A percentile compares a stretch with the other conserved stretches of the same genome.
phyloP scores from a whole-genome alignment of 2,888 invertebrate genomes.

The Dryobotodes eremita region DNA sequence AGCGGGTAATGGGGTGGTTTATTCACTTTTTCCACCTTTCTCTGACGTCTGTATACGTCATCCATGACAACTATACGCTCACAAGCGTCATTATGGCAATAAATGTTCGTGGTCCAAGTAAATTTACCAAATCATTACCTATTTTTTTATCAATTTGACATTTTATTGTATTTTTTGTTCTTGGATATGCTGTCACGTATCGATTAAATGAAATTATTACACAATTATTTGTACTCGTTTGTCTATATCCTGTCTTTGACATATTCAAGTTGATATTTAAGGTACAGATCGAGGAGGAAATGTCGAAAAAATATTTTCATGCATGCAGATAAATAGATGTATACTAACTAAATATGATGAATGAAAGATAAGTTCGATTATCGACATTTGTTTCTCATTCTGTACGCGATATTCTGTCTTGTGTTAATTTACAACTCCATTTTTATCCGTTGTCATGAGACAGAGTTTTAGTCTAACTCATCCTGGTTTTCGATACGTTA shows the following conservation, averaged over 20 bases:
- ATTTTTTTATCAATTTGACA: conserved; percentile 83
- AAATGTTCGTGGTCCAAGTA: conserved; percentile 14
- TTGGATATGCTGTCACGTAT: conserved; percentile 62
- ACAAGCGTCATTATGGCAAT: conserved; percentile 22
- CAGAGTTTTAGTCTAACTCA: not conserved
- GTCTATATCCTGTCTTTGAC: conserved; percentile 55
- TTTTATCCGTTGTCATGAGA: conserved; percentile 45
- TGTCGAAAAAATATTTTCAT: conserved; percentile 3
- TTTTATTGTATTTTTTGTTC: conserved; percentile 74
- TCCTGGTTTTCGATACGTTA: not conserved
- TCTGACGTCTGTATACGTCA: not conserved
- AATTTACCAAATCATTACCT: conserved; percentile 57
- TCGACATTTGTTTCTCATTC: conserved; percentile 43
- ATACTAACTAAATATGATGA: not conserved
- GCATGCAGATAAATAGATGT: conserved; percentile 2
- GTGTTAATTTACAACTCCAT: conserved; percentile 60
- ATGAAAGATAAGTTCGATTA: not conserved
- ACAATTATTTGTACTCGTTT: conserved; percentile 56
- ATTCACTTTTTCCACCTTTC: conserved; percentile 52
- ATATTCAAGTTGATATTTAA: conserved; percentile 58
- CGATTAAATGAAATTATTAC: conserved; percentile 66
- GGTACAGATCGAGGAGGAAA: conserved; percentile 30
- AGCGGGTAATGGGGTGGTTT: conserved; percentile 65
- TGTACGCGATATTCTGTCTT: conserved; percentile 60
- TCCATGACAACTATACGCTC: not conserved